These are phyloP conservation scores for Paramormyrops kingsleyae DNA, from an alignment of 2,113 vertebrate species.

Conservation along the genomic window DNA sequence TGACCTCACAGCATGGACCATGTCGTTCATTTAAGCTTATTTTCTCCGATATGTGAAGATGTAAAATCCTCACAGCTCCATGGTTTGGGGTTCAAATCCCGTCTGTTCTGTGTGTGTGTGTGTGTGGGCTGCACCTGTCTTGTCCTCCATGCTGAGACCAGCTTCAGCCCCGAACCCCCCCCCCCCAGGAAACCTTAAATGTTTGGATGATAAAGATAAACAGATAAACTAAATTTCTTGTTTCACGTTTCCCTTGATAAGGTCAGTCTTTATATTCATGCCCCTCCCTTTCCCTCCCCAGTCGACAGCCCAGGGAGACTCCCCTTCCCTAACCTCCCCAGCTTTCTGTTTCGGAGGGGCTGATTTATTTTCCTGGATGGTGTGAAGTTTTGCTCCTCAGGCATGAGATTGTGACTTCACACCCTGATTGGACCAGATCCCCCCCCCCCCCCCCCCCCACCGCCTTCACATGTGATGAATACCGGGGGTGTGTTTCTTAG, in stretches of 20 bases:
- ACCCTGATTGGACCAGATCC: background rate
- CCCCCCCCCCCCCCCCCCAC: too few relatives aligned
- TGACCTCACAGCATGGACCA: background rate
- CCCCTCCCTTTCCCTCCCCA: background rate
- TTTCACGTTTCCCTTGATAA: background rate
- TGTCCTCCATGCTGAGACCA: background rate
- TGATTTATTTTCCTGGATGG: background rate
- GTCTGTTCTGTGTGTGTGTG: conserved; percentile 3
- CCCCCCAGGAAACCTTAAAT: too few relatives aligned
- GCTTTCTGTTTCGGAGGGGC: background rate
- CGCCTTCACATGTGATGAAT: background rate
- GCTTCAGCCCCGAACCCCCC: background rate
- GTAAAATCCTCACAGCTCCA: background rate
- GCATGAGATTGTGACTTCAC: background rate
- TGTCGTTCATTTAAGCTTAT: background rate
- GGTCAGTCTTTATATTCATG: background rate
- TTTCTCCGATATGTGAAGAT: background rate
- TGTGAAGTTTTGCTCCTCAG: background rate
- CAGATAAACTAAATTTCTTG: background rate
- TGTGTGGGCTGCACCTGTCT: background rate
- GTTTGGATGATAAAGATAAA: background rate
- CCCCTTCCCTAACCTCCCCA: background rate
- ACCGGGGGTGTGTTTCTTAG: background rate
- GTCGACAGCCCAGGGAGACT: background rate
- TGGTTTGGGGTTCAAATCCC: background rate